Conservation (phyloP, 2,113 vertebrate species). For the Atractosteus spatula region DNA sequence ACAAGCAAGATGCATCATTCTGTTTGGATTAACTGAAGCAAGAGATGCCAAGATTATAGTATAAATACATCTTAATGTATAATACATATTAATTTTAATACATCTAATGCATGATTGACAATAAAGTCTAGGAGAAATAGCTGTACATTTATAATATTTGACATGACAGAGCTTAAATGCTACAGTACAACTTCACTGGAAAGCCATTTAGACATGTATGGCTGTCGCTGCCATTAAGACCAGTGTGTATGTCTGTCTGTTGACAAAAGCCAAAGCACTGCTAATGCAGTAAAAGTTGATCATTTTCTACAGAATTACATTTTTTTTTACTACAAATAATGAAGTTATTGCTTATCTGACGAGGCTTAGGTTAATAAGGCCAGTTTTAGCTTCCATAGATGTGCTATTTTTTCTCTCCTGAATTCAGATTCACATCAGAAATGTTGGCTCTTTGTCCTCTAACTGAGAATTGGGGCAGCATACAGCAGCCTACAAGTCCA, state of each 20-base stretch:
- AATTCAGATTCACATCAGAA: too few species aligned
- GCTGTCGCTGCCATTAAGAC: slow-evolving; percentile 9
- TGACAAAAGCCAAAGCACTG: neutral
- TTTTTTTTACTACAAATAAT: neutral
- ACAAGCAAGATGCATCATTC: too few species aligned
- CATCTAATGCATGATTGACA: slow-evolving; percentile 42
- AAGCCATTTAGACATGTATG: slow-evolving; percentile 34
- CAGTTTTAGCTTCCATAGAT: too few species aligned
- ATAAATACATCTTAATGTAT: slow-evolving; percentile 20
- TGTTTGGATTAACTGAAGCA: slow-evolving; percentile 9
- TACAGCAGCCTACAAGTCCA: too few species aligned
- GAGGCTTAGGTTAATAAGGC: too few species aligned
- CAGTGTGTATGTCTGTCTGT: neutral
- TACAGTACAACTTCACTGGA: slow-evolving; percentile 21
- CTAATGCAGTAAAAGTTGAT: neutral
- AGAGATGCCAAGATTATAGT: slow-evolving; percentile 23
- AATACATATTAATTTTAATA: neutral
- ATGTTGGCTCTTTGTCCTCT: too few species aligned
- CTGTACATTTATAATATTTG: slow-evolving; percentile 31
- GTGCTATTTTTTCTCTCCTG: too few species aligned
- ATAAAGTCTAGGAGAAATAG: slow-evolving; percentile 7
- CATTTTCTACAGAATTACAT: neutral
- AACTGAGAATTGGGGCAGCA: too few species aligned
- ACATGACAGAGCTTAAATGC: slow-evolving; percentile 40
- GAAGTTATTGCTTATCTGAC: too few species aligned